Base-by-base conservation (phyloP, 2,797 vertebrate genomes). In the Merluccius polli region DNA sequence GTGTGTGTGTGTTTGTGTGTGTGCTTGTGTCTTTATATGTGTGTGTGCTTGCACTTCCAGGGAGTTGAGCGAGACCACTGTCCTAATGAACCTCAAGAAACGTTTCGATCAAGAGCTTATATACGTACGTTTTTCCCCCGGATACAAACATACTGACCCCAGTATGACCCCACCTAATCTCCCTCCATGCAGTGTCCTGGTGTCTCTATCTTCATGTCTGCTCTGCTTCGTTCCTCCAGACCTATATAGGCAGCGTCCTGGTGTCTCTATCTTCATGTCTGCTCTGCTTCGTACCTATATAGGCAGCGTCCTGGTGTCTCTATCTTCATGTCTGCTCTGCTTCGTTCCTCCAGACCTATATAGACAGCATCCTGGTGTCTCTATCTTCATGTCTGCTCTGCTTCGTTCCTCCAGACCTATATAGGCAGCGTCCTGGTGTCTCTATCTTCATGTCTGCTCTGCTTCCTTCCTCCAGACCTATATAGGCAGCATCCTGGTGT, bases 351-450 rank as follows among this genome's bases (percentile, higher is more conserved):
- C 78, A 99, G 98, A 98, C 97, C 0, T 99, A 98, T 83, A 98
- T 99, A 0, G 98, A 98, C 84, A 97, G 95, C 89, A 99, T 99
- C 91, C 93, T 99, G 31, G 89, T 99, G 74, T 97, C 98, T n/a
- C n/a, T n/a, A n/a, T n/a, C n/a, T n/a, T n/a, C n/a, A n/a, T n/a
- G n/a, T n/a, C n/a, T n/a, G n/a, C n/a, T n/a, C n/a, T n/a, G n/a
- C n/a, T n/a, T n/a, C n/a, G n/a, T n/a, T 91, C 44, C 27, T 32
- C 73, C 78, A 99, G 98, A 98, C 97, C 0, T 99, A 98, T 83
- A 98, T 99, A 0, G 98, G 98, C 84, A 97, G 95, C 89, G 99
- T 99, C 91, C 93, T 99, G 31, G 89, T 99, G 74, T 97, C 98
- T n/a, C n/a, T n/a, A n/a, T n/a, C n/a, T n/a, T n/a, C n/a, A n/a